Percentiles rank a stretch among this genome's conserved stretches.
phyloP scores from a whole-genome alignment of 2,113 vertebrate species.

The Parotia lawesii region DNA sequence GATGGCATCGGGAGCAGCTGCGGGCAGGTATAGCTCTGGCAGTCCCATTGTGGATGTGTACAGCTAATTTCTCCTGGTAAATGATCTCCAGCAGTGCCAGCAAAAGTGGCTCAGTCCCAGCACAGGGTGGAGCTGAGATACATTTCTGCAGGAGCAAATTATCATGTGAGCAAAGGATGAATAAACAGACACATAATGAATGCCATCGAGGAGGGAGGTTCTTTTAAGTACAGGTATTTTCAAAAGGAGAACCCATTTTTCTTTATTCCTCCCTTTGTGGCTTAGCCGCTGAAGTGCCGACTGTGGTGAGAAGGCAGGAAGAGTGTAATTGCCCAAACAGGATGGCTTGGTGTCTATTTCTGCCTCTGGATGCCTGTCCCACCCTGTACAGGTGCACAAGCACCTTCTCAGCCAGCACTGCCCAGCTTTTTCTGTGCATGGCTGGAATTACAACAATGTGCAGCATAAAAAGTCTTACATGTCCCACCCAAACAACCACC shows the following conservation, averaged over 20 bases:
- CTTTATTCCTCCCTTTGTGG: constrained; percentile 4
- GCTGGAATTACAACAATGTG: constrained; percentile 2
- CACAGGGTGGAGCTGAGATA: background rate
- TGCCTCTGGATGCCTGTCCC: constrained; percentile 31
- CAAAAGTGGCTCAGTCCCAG: background rate
- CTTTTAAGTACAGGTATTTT: constrained; percentile 30
- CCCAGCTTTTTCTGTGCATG: background rate
- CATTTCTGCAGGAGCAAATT: background rate
- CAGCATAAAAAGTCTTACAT: background rate
- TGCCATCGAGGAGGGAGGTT: background rate
- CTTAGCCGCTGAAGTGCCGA: background rate
- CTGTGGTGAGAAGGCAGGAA: constrained; percentile 18
- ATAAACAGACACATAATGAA: constrained; percentile 18
- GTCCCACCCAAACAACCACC: background rate
- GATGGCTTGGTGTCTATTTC: constrained; percentile 38
- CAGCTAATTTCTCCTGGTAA: background rate
- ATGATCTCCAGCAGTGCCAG: background rate
- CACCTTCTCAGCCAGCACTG: background rate
- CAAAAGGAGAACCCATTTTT: background rate
- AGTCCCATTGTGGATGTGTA: background rate
- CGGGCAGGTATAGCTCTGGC: background rate
- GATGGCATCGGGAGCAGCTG: fast-evolving
- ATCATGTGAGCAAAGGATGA: background rate
- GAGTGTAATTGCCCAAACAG: constrained; percentile 26
- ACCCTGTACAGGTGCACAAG: constrained; percentile 44